These are phyloP conservation scores for Drosophila mauritiana DNA, from an alignment of 1,140 invertebrate species.

Conservation along the genomic window DNA sequence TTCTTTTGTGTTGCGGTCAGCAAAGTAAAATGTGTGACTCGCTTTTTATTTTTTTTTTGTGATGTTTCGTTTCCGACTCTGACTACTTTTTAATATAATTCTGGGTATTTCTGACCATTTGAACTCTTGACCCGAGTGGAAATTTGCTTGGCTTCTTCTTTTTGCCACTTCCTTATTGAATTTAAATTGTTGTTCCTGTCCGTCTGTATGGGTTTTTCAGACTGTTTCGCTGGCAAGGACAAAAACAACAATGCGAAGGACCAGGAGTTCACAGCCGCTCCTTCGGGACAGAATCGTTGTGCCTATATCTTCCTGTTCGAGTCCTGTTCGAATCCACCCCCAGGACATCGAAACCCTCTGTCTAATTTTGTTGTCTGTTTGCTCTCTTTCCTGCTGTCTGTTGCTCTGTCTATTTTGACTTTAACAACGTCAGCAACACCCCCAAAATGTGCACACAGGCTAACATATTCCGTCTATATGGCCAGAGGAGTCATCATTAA, in stretches of 20 bases:
- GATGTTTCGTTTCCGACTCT: conserved; percentile 22
- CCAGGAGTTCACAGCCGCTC: conserved; percentile 38
- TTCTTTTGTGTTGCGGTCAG: conserved; percentile 42
- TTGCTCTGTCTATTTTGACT: conserved; percentile 71
- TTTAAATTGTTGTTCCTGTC: conserved; percentile 61
- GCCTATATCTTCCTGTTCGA: conserved; percentile 28
- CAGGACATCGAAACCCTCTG: conserved; percentile 42
- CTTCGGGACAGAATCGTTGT: conserved; percentile 13
- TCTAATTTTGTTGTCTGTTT: conserved; percentile 1
- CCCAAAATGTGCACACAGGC: conserved; percentile 50
- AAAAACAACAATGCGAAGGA: conserved; percentile 11
- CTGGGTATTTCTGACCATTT: conserved; percentile 37
- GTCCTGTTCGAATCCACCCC: conserved; percentile 51
- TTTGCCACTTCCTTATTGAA: conserved; percentile 58
- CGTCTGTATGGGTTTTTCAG: conserved; percentile 15
- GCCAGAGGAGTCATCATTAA: conserved; percentile 67
- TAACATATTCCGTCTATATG: conserved; percentile 21
- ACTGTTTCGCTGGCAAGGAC: conserved; percentile 1
- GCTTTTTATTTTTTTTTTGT: background rate
- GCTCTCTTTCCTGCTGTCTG: conserved; percentile 47
- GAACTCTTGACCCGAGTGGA: conserved; percentile 41
- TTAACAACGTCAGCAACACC: conserved; percentile 80
- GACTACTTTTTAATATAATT: conserved; percentile 44
- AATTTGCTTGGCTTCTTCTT: conserved; percentile 1
- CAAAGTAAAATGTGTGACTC: conserved; percentile 40